phyloP scores from a whole-genome alignment of 2,113 vertebrate genomes.

The Odontesthes bonariensis region DNA sequence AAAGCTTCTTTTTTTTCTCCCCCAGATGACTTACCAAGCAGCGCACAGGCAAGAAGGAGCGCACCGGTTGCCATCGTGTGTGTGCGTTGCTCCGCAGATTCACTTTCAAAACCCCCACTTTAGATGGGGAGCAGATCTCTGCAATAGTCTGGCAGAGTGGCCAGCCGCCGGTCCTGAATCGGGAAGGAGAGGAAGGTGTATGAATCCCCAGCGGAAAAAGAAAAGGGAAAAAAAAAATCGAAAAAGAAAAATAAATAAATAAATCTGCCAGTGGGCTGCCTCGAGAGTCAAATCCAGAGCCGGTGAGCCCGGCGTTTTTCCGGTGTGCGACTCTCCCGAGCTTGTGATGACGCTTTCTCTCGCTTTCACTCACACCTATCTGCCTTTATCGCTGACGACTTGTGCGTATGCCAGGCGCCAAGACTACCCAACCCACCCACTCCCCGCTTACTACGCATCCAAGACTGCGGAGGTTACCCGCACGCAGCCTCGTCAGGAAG shows the following conservation, averaged over 20 bases:
- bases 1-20: slow-evolving; percentile 6
- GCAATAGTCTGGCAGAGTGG: slow-evolving; percentile 26
- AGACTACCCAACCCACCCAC: slow-evolving; percentile 79
- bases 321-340: slow-evolving; percentile 38
- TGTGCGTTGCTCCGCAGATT: slow-evolving; percentile 48
- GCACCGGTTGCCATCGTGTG: slow-evolving; percentile 81
- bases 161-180: slow-evolving; percentile 33
- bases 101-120: slow-evolving; percentile 55
- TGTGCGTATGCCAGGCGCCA: slow-evolving; percentile 62
- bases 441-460: slow-evolving; percentile 68
- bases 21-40: slow-evolving; percentile 77
- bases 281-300: slow-evolving; percentile 59
- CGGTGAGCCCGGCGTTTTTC: slow-evolving; percentile 35
- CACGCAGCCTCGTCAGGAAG: slow-evolving; percentile 33
- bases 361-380: slow-evolving; percentile 49
- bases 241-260: too few species aligned
- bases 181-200: slow-evolving; percentile 6
- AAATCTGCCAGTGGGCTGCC: neutral
- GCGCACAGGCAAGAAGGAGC: slow-evolving; percentile 71
- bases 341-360: slow-evolving; percentile 20
- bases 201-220: slow-evolving; percentile 21
- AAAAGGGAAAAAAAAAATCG: neutral
- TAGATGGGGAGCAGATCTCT: slow-evolving; percentile 28
- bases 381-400: slow-evolving; percentile 37
- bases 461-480: slow-evolving; percentile 74